Evolutionary conservation across 2,797 vertebrate species (phyloP).

Genomic region (Simalia tracyae): DNA sequence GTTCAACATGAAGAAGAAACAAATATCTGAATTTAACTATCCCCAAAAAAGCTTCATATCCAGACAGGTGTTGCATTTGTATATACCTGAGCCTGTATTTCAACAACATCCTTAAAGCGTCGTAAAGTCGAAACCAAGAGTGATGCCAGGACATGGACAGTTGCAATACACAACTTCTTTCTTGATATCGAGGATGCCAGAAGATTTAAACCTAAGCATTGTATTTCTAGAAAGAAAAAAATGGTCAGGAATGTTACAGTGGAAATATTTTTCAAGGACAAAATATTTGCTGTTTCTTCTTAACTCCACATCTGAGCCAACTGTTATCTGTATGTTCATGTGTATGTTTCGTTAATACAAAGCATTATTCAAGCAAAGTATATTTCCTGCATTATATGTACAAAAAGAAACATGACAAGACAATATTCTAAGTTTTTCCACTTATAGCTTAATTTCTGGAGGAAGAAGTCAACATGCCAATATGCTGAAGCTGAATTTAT

Average conservation of each 20-base stretch:
- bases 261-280: background rate
- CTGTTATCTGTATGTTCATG: background rate
- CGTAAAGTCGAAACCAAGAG: conserved; percentile 82
- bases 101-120: conserved; percentile 80
- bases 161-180: conserved; percentile 84
- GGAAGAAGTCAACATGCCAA: background rate
- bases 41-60: conserved; percentile 1
- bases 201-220: conserved; percentile 87
- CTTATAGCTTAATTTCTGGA: background rate
- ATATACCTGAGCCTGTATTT: conserved; percentile 84
- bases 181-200: conserved; percentile 82
- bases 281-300: background rate
- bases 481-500: background rate
- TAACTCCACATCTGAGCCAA: background rate
- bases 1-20: background rate
- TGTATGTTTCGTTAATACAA: background rate
- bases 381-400: background rate
- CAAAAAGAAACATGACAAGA: background rate
- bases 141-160: conserved; percentile 83
- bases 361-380: background rate
- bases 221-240: conserved; percentile 82
- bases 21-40: background rate
- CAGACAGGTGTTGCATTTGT: conserved; percentile 17
- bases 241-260: background rate
- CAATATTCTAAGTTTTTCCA: background rate